Evolutionary conservation across 1,140 invertebrate genomes (phyloP), one percentile per base, ranked within the genome.

Genomic region (Bombus sylvicola): DNA sequence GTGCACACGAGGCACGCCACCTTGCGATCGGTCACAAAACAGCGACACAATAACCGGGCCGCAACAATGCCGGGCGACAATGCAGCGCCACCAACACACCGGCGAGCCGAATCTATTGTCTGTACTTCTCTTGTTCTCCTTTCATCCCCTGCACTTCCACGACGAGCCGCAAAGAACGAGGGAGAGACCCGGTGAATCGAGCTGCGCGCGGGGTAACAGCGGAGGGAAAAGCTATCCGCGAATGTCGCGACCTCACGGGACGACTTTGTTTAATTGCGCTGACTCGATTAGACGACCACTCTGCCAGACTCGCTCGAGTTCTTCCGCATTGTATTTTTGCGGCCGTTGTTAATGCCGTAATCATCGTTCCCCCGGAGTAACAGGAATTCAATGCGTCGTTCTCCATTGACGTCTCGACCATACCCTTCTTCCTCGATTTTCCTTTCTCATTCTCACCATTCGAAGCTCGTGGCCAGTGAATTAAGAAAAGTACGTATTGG

Each of bases 51-150:
- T 94, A 94, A 94, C 94, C 92, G 86, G 87, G 89, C 93, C 92
- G 89, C 93, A 94, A 94, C 93, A 94, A 94, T 94, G 86, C 93
- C 91, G 85, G 88, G 92, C 92, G 91, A 94, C 93, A 94, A 95
- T 94, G 90, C 91, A 93, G 87, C 91, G 79, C 90, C 89, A 93
- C 92, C 92, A 92, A 94, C 90, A 93, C 92, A 93, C 90, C 85
- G 89, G 88, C 90, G 88, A 90, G 90, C 94, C 92, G 91, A 94
- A 94, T 93, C 94, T 89, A 94, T 94, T 94, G 94, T 94, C 93
- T 94, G 93, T 94, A 92, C 92, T 91, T 93, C 91, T 93, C 93
- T 93, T 94, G 93, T 94, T 94, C 94, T 94, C 92, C 93, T 93
- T 93, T 94, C 91, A 94, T 93, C 93, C 90, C 90, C 91, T 89